Base-by-base conservation (phyloP, 2,888 invertebrate species). In the Pollenia griseotomentosa region DNA sequence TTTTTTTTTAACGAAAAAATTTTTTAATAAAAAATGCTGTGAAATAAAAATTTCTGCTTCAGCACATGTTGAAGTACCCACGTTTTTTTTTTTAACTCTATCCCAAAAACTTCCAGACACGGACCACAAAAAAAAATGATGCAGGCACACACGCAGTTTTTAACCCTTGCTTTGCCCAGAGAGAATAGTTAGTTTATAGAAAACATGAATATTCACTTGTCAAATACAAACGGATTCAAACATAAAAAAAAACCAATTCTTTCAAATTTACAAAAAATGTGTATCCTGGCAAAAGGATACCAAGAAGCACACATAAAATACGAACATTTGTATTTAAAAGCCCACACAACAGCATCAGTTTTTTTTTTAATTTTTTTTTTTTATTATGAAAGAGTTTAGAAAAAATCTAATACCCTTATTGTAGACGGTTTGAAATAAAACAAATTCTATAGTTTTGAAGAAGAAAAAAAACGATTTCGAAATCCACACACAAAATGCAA, bases 151-250 rank as follows among this genome's bases (percentile, higher is more conserved):
- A 89, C 88, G 59, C 78, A 89, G 88, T 46, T 90, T 90, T 92
- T 92, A 92, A 92, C 92, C 90, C 91, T 92, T 92, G 90, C 88
- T 90, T 85, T 80, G 70, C 46, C 57, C 59, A 81, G 19, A 82
- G 53, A 48, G n/a, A 79, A 74, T 42, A n/a, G 33, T 79, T 84
- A 33, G 33, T 33, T 33, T 33, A 33, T 66, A 53, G 12, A 78
- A 65, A 88, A 91, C 92, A 91, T 92, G 92, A 91, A 92, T 92
- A 93, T 93, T 93, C 93, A 93, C 92, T 93, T 93, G 92, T 92
- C 92, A 92, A 92, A 90, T 89, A 91, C 91, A 91, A 86, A 88
- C 85, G 78, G 71, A 63, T 82, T 61, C 61, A 59, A 55, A 70
- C 48, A 75, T 48, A 40, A 1, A 14, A 85, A 88, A 81, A 88